These are phyloP conservation scores for Automeris io DNA, from an alignment of 2,888 invertebrate genomes.

Conservation along the genomic window DNA sequence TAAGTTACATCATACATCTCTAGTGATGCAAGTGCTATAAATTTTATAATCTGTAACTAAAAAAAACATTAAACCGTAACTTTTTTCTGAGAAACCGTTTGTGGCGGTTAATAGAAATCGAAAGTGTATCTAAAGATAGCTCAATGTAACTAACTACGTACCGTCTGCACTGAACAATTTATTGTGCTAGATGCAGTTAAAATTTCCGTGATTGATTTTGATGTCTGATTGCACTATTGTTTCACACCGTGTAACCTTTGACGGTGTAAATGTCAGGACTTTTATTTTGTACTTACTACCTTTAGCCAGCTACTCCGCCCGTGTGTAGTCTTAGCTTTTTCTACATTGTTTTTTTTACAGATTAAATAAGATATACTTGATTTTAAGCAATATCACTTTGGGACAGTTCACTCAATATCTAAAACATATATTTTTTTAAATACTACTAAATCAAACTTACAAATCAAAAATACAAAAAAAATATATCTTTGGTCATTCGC, in stretches of 20 bases:
- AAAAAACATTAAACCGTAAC: neutral
- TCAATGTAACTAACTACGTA: neutral
- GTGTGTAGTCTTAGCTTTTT: too few species aligned
- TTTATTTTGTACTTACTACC: neutral
- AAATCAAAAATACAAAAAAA: too few species aligned
- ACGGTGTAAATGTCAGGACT: neutral
- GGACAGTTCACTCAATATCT: too few species aligned
- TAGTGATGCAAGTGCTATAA: neutral
- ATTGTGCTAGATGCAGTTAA: neutral
- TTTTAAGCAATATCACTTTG: too few species aligned
- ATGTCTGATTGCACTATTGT: constrained; percentile 3
- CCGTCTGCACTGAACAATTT: constrained; percentile 1
- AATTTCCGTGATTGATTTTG: constrained; percentile 2
- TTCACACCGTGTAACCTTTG: neutral
- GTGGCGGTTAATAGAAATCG: constrained; percentile 13
- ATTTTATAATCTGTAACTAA: neutral
- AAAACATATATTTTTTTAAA: too few species aligned
- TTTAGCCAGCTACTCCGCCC: too few species aligned
- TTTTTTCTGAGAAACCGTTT: constrained; percentile 4
- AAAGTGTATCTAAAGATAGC: constrained; percentile 15
- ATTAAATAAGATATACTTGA: too few species aligned
- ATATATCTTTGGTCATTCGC: too few species aligned
- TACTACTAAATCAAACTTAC: too few species aligned
- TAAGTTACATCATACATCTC: neutral
- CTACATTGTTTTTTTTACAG: too few species aligned